Percentiles rank a stretch among this genome's conserved stretches.
These are phyloP conservation scores for Lucifuga dentata DNA, from an alignment of 2,113 vertebrate species.

Conservation along the genomic window DNA sequence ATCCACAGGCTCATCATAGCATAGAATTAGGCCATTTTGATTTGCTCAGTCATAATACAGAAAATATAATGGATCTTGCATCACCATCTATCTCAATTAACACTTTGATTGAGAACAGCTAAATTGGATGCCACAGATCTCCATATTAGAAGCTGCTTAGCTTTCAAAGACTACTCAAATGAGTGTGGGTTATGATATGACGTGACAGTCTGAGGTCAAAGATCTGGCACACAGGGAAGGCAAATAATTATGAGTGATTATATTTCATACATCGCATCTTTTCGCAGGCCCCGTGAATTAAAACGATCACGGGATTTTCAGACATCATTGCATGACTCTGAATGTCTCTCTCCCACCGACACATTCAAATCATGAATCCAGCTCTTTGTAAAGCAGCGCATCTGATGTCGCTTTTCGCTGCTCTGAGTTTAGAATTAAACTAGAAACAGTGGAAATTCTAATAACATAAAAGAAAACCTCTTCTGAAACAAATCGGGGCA, in stretches of 20 bases:
- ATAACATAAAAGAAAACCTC: conserved; percentile 44
- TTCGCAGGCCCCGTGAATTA: conserved; percentile 40
- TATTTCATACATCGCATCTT: conserved; percentile 50
- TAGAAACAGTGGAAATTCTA: conserved; percentile 2
- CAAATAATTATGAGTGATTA: conserved; percentile 66
- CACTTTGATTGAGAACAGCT: conserved; percentile 56
- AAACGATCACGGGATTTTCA: conserved; percentile 59
- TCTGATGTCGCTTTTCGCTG: conserved; percentile 25
- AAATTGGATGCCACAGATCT: conserved; percentile 64
- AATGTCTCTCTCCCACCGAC: conserved; percentile 44
- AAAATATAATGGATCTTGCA: conserved; percentile 71
- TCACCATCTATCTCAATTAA: conserved; percentile 78
- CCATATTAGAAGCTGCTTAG: conserved; percentile 56
- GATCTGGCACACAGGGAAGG: conserved; percentile 31
- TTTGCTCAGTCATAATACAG: conserved; percentile 66
- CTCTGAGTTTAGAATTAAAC: conserved; percentile 26
- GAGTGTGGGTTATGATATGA: conserved; percentile 46
- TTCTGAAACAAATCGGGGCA: conserved; percentile 19
- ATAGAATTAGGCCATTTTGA: conserved; percentile 55
- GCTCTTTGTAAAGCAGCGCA: conserved; percentile 45
- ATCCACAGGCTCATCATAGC: conserved; percentile 38
- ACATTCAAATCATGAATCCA: conserved; percentile 45
- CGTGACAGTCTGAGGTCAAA: conserved; percentile 67
- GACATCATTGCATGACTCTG: conserved; percentile 43
- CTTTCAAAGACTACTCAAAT: conserved; percentile 56